phyloP scores from a whole-genome alignment of 2,113 vertebrate species.

The Anas platyrhynchos region DNA sequence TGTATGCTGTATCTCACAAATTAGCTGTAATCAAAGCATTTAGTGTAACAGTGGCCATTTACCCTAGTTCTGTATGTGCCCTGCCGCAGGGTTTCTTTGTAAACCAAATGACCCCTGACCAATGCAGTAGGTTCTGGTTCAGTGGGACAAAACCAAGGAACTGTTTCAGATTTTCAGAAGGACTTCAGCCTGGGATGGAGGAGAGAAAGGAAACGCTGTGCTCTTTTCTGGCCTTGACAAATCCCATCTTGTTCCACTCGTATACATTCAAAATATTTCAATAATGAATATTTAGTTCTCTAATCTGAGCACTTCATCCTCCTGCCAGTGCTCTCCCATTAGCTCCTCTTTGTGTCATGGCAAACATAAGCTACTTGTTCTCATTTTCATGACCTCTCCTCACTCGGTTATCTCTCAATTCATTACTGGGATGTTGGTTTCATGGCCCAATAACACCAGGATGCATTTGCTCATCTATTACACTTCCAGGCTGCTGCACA shows the following conservation, averaged over 20 bases:
- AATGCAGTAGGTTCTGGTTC: background rate
- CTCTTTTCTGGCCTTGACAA: background rate
- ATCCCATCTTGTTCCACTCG: background rate
- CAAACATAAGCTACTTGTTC: background rate
- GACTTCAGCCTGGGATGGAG: background rate
- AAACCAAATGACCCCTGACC: background rate
- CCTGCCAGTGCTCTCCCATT: background rate
- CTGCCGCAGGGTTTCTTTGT: background rate
- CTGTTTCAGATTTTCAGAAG: background rate
- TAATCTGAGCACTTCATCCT: background rate
- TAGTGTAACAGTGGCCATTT: background rate
- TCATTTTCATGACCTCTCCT: background rate
- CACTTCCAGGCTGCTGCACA: fast-evolving
- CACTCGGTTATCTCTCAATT: background rate
- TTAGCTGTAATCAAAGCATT: background rate
- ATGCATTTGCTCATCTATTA: background rate
- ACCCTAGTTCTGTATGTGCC: background rate
- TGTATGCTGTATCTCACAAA: background rate
- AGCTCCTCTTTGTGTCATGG: background rate
- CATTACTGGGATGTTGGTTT: background rate
- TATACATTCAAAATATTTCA: background rate
- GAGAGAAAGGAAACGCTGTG: background rate
- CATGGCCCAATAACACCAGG: background rate
- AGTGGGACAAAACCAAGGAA: background rate
- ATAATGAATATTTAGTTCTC: background rate